A percentile compares a stretch with the other conserved stretches of the same genome.
Conservation (phyloP, 1,140 invertebrate species). For the Brachionus calyciflorus region DNA sequence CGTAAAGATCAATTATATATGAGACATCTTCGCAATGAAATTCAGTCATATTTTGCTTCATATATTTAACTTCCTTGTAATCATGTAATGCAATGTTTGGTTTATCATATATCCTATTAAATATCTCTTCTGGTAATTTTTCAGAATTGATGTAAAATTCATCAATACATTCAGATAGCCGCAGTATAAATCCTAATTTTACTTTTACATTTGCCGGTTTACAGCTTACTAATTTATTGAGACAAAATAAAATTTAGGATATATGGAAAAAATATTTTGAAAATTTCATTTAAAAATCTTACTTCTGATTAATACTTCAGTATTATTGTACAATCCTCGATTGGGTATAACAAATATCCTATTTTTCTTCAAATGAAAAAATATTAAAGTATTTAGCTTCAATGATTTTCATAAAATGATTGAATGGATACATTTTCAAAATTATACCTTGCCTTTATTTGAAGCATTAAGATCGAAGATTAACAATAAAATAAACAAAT, state of each 20-base stretch:
- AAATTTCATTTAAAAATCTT: not conserved
- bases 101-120: not conserved
- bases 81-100: slow-evolving; percentile 4
- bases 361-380: not conserved
- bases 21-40: slow-evolving; percentile 32
- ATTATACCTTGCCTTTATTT: no score
- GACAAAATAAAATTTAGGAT: not conserved
- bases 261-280: not conserved
- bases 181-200: slow-evolving; percentile 11
- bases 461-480: no score
- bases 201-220: not conserved
- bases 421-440: no score
- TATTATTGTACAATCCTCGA: slow-evolving; percentile 37
- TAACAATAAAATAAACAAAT: no score
- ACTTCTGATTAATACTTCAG: not conserved
- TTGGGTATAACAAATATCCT: slow-evolving; percentile 1
- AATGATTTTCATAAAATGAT: no score
- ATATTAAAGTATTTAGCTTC: no score
- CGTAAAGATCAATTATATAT: slow-evolving; percentile 31
- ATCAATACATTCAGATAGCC: slow-evolving; percentile 23
- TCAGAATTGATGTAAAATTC: slow-evolving; percentile 25
- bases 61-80: slow-evolving; percentile 27
- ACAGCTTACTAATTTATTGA: not conserved
- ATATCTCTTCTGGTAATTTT: not conserved
- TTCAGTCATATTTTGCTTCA: slow-evolving; percentile 2